These are phyloP conservation scores for Rousettus leschenaultii DNA, from an alignment of 2,113 vertebrate genomes.

Conservation along the genomic window DNA sequence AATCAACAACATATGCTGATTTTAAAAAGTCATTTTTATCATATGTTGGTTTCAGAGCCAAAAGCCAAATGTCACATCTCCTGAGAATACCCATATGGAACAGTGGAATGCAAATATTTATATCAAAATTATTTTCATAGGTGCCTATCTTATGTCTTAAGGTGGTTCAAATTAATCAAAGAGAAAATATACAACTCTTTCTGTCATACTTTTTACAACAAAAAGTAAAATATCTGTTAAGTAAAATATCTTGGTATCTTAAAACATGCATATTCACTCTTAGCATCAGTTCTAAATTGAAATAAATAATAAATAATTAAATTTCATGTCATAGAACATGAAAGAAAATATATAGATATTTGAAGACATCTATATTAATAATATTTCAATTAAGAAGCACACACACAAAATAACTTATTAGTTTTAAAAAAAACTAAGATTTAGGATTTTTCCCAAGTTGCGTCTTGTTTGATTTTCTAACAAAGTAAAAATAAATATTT, in stretches of 20 bases:
- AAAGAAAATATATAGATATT: background rate
- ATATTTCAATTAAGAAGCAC: background rate
- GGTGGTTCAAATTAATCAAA: background rate
- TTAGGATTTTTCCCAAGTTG: background rate
- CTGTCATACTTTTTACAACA: background rate
- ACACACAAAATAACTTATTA: background rate
- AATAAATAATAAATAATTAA: slow-evolving; percentile 7
- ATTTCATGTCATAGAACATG: background rate
- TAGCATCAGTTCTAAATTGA: background rate
- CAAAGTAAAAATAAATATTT: background rate
- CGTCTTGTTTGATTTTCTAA: background rate
- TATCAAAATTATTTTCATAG: slow-evolving; percentile 53
- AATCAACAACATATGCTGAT: background rate
- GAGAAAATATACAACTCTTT: slow-evolving; percentile 35
- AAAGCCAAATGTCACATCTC: slow-evolving; percentile 52
- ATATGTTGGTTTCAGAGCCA: slow-evolving; percentile 48
- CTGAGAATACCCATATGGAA: background rate
- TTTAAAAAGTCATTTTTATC: slow-evolving; percentile 22
- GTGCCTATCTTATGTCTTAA: slow-evolving; percentile 50
- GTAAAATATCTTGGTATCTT: slow-evolving; percentile 26
- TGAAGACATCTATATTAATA: background rate
- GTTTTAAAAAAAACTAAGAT: background rate
- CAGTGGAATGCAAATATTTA: slow-evolving; percentile 73
- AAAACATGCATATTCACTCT: background rate
- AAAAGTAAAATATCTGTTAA: background rate